Conservation (phyloP, 2,797 vertebrate species). For the Dryobates pubescens region DNA sequence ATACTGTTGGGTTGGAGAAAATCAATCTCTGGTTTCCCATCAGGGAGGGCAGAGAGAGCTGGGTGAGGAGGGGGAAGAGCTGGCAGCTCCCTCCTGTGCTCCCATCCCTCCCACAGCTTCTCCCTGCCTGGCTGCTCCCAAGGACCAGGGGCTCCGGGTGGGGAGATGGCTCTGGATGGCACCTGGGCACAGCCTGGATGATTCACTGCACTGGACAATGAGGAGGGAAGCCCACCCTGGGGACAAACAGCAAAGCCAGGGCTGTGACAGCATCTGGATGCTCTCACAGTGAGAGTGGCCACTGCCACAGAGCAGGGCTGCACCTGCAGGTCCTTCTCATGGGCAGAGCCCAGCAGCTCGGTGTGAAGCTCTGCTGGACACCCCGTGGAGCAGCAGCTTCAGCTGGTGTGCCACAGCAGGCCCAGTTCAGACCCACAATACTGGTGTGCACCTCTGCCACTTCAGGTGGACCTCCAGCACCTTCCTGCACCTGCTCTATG, state of each 20-base stretch:
- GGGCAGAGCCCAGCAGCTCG: neutral
- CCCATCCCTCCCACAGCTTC: fast-evolving
- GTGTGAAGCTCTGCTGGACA: too few species aligned
- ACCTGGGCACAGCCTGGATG: fast-evolving
- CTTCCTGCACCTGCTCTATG: fast-evolving
- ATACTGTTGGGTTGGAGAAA: slow-evolving; percentile 94
- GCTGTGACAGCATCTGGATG: neutral
- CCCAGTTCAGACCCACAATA: neutral
- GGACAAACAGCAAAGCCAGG: neutral
- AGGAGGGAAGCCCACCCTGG: neutral
- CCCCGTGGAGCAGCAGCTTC: too few species aligned
- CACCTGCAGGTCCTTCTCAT: fast-evolving
- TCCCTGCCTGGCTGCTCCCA: neutral
- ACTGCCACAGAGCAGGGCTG: neutral
- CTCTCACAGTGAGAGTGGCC: too few species aligned
- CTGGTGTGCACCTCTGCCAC: neutral
- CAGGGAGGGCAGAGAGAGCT: slow-evolving; percentile 84
- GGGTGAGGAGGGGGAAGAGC: neutral
- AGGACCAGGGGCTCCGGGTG: neutral
- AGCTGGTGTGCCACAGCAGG: too few species aligned
- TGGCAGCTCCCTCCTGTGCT: neutral
- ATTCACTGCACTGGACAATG: fast-evolving
- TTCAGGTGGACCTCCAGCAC: neutral
- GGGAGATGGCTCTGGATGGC: neutral
- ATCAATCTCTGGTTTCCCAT: slow-evolving; percentile 92